These are phyloP conservation scores for Hydraecia micacea DNA, from an alignment of 2,888 invertebrate species.

Conservation along the genomic window DNA sequence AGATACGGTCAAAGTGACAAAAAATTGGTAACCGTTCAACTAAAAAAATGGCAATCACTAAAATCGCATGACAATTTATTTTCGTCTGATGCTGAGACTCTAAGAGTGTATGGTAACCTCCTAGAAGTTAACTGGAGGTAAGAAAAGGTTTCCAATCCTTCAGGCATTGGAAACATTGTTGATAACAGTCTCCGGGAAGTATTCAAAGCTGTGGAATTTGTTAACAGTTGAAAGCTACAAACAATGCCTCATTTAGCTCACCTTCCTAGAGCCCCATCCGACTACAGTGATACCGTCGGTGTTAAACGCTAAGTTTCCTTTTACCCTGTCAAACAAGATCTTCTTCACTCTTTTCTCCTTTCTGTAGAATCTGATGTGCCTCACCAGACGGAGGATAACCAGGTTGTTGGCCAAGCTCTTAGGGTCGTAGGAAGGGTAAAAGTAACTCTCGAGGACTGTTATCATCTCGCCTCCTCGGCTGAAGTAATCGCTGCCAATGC, in stretches of 20 bases:
- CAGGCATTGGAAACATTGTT: background rate
- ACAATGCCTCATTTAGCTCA: slow-evolving; percentile 51
- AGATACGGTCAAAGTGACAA: background rate
- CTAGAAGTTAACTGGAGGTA: background rate
- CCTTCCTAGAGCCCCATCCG: slow-evolving; percentile 75
- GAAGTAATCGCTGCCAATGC: slow-evolving; percentile 72
- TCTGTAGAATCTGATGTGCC: slow-evolving; percentile 48
- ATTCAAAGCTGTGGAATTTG: background rate
- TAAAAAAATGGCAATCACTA: no score
- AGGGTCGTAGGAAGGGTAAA: slow-evolving; percentile 72
- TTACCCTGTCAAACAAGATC: slow-evolving; percentile 63
- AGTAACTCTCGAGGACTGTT: slow-evolving; percentile 60
- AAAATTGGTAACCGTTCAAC: no score
- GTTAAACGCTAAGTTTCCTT: slow-evolving; percentile 27
- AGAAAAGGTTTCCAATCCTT: background rate
- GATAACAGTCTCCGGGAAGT: background rate
- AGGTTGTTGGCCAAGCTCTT: slow-evolving; percentile 71
- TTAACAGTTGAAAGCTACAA: background rate
- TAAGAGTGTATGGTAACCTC: no score
- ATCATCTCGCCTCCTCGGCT: slow-evolving; percentile 64
- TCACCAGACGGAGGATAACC: slow-evolving; percentile 67
- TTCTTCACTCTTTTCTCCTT: slow-evolving; percentile 60
- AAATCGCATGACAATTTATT: background rate
- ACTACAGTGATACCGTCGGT: slow-evolving; percentile 63
- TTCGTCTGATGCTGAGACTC: background rate